Base-by-base conservation (phyloP, 35 echinoderm and acorn worm species). In the Acanthaster planci region DNA sequence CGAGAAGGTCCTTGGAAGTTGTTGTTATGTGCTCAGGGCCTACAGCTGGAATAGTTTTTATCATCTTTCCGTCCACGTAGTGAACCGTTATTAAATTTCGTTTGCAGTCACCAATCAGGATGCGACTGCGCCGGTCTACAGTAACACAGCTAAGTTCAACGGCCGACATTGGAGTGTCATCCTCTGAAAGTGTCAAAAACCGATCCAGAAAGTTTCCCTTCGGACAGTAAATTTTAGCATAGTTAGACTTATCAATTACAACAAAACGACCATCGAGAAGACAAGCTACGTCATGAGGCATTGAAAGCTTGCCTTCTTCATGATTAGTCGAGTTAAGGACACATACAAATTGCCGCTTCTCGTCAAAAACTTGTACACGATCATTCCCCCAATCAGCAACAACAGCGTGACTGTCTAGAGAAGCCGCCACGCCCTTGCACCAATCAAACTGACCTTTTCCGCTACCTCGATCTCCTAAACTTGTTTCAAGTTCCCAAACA, bases 311-410 rank as follows among this genome's bases (percentile, higher is more conserved):
- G 27, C 93, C 93, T 14, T 64, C 52, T 30, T 81, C 77, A 17
- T 40, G 67, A 23, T 78, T 84, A 39, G 83, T 67, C 2, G 88
- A 91, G 78, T 95, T 95, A 2, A 95, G 84, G 4, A 91, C 40
- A 68, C 93, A 95, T 2, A 84, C 16, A 54, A 95, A 95, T 8
- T 53, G 76, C 4, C 89, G 80, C 1, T 88, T 85, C 37, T 76
- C 78, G 81, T 95, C 83, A 32, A 95, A 90, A 18, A 95, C 93
- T 52, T 95, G 93, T 8, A 90, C 93, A 38, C 93, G 85, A 27
- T 95, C 89, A 58, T 95, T 95, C 7, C 93, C 93, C 93, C 93
- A 95, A 51, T 95, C 93, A 26, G 93, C 93, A 19, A 95, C 93
- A 21, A 91, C 78, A 2, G 80, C 76, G 85, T 95, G 85, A 1